These are phyloP conservation scores for Rhadinocentrus ornatus DNA, from an alignment of 2,797 vertebrate species.

Conservation along the genomic window DNA sequence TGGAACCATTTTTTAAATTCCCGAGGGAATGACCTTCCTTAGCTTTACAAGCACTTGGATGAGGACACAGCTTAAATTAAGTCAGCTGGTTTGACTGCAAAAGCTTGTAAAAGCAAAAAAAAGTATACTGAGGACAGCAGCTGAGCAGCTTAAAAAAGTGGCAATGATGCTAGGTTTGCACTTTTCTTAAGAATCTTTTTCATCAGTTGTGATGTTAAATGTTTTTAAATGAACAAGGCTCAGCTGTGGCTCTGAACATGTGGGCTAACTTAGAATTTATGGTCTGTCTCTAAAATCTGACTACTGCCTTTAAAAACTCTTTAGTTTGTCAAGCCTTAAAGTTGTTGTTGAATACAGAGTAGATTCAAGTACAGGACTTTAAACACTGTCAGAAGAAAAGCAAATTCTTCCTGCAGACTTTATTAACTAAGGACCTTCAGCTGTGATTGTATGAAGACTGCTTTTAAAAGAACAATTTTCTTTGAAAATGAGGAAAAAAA, in stretches of 20 bases:
- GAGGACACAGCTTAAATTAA: conserved; percentile 66
- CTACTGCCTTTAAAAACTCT: conserved; percentile 28
- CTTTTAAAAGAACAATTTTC: conserved; percentile 49
- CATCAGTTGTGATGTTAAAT: conserved; percentile 32
- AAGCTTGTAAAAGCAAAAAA: conserved; percentile 46
- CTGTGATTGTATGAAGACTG: conserved; percentile 26
- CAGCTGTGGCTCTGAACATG: conserved; percentile 34
- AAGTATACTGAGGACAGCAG: conserved; percentile 41
- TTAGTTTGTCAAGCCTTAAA: conserved; percentile 10
- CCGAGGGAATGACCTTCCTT: conserved; percentile 58
- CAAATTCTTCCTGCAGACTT: conserved; percentile 36
- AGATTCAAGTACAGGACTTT: conserved; percentile 50
- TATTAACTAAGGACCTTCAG: conserved; percentile 55
- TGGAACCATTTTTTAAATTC: conserved; percentile 76
- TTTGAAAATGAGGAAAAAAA: conserved; percentile 34
- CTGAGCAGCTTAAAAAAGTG: conserved; percentile 59
- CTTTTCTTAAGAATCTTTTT: conserved; percentile 28
- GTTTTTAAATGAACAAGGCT: conserved; percentile 42
- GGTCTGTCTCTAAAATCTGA: conserved; percentile 32
- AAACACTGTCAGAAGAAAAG: conserved; percentile 30
- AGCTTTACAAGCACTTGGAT: conserved; percentile 53
- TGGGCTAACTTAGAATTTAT: conserved; percentile 31
- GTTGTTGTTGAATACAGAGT: conserved; percentile 47
- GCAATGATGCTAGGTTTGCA: conserved; percentile 31
- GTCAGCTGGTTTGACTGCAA: conserved; percentile 46